Evolutionary conservation across 2,888 invertebrate genomes (phyloP).

Genomic region (Drepanosiphum platanoidis): DNA sequence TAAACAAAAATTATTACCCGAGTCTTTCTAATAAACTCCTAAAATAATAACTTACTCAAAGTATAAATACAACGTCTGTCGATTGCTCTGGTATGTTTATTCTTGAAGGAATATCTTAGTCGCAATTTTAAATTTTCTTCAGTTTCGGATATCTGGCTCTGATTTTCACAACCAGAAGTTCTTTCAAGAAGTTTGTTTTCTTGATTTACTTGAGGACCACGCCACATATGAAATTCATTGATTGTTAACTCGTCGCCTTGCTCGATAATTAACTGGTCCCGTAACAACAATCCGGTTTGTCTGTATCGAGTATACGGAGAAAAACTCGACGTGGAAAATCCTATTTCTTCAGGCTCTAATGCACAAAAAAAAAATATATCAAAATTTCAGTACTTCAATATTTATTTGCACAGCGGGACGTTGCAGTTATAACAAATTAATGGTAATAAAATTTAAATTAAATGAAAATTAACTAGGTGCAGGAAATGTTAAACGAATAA

Average conservation of each 20-base stretch:
- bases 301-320: slow-evolving; percentile 31
- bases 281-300: slow-evolving; percentile 45
- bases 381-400: not conserved
- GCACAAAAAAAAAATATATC: not conserved
- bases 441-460: not conserved
- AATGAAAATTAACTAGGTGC: not conserved
- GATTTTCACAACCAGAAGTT: not conserved
- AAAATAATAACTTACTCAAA: not conserved
- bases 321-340: slow-evolving; percentile 36
- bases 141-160: not conserved
- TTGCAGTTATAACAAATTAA: not conserved
- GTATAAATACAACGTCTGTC: slow-evolving; percentile 31
- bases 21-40: not conserved
- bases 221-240: slow-evolving; percentile 45
- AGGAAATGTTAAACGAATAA: not conserved
- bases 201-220: slow-evolving; percentile 34
- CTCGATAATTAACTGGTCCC: slow-evolving; percentile 6
- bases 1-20: no score
- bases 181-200: not conserved
- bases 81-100: not conserved
- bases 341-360: not conserved
- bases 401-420: not conserved
- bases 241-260: slow-evolving; percentile 21
- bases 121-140: slow-evolving; percentile 30
- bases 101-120: slow-evolving; percentile 24